A percentile compares a stretch with the other conserved stretches of the same genome.
Evolutionary conservation across 92 coral and sea anemone genomes (phyloP).

Genomic region (Siderastrea siderea): DNA sequence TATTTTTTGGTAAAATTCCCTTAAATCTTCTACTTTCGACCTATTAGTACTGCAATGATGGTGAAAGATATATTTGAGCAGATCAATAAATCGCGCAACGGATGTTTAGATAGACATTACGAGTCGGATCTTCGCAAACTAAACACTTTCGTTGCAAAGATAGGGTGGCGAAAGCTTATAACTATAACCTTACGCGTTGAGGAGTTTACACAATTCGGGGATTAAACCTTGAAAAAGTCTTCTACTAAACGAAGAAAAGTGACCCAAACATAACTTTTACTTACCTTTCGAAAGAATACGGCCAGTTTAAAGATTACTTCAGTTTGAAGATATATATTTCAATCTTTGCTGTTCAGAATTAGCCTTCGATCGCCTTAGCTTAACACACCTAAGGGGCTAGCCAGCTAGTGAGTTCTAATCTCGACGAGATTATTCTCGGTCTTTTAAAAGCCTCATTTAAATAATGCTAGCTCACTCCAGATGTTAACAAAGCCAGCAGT

Average conservation of each 20-base stretch:
- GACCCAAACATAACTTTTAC: not conserved
- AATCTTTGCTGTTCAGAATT: not conserved
- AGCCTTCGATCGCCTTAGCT: not conserved
- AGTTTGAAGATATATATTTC: not conserved
- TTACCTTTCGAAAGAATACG: not conserved
- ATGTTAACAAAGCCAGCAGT: constrained; percentile 72
- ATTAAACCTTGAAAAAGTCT: not conserved
- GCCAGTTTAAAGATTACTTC: not conserved
- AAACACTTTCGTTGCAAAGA: not conserved
- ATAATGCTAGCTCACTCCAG: constrained; percentile 78
- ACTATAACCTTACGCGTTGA: constrained; percentile 21
- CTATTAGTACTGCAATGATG: not conserved
- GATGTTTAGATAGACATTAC: too few species aligned
- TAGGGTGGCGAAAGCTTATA: constrained; percentile 34
- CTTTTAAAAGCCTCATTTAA: constrained; percentile 53
- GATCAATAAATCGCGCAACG: not conserved
- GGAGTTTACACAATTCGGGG: not conserved
- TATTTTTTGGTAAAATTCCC: not conserved
- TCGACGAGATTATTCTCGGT: constrained; percentile 1
- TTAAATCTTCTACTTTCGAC: not conserved
- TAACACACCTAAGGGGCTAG: constrained; percentile 37
- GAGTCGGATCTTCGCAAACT: not conserved
- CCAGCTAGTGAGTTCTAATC: constrained; percentile 15
- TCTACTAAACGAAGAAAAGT: not conserved
- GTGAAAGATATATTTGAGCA: not conserved